Base-by-base conservation (phyloP, 2,888 invertebrate species). In the Beris morrisii region DNA sequence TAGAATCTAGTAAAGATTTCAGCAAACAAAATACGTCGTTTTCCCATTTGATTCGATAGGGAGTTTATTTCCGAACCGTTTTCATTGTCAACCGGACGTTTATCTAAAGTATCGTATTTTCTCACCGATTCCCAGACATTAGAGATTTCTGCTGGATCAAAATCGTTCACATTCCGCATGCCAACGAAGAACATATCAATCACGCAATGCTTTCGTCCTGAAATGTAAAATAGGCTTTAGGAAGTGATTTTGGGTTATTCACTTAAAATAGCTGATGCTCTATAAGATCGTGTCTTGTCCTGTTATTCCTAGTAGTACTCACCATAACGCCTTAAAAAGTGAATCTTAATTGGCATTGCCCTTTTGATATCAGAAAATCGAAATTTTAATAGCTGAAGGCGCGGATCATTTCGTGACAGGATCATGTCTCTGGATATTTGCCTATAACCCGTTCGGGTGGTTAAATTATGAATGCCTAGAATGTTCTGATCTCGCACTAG, bases 111-210 rank as follows among this genome's bases (percentile, higher is more conserved):
- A 15, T 79, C 79, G 67, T 78, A 72, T 57, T 75, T 72, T 0
- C 71, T 70, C 9, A 79, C 64, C 2, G 74, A 70, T 4, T 74
- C 69, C 9, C 70, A 73, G 15, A 79, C 69, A 65, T 74, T 67
- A 38, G 71, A 59, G 55, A 77, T 76, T 28, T 69, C 70, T 4
- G 64, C 53, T 1, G 74, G 68, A 22, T 75, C 72, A 12, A 79
- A 78, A 58, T 80, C 79, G 43, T 75, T 76, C 0, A 74, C 74
- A 52, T 79, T 79, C 1, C 79, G 74, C 69, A 86, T 76, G 1
- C 84, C 85, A 65, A 86, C 78, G 74, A 86, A 86, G 3, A 85
- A 81, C 85, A 86, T 85, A 71, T 86, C 86, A 48, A 86, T 83
- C 71, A 85, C 84, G 71, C 86, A 86, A 74, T 82, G 84, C 71